Evolutionary conservation across 2,797 vertebrate genomes (phyloP).

Genomic region (Cossypha niveicapilla): DNA sequence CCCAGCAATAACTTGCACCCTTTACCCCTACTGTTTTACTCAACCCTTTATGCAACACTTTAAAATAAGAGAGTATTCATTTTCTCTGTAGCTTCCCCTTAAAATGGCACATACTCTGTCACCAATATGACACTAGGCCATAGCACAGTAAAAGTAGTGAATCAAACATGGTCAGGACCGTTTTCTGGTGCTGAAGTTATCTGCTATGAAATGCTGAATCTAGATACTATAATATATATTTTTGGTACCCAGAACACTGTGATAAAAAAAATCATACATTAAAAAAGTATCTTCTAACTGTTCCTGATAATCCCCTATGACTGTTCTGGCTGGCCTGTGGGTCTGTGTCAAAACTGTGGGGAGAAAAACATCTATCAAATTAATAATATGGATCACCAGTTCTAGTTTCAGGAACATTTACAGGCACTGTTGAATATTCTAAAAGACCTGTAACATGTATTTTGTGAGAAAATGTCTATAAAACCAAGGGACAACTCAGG

Average conservation of each 20-base stretch:
- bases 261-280: neutral
- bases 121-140: neutral
- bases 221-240: neutral
- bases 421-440: neutral
- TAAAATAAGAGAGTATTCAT: rapidly evolving
- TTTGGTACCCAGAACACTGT: neutral
- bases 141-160: neutral
- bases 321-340: neutral
- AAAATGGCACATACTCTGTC: neutral
- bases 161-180: neutral
- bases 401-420: neutral
- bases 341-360: neutral
- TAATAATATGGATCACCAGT: neutral
- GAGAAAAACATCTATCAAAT: neutral
- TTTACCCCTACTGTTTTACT: neutral
- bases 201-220: neutral
- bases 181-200: neutral
- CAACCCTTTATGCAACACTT: neutral
- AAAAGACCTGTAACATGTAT: neutral
- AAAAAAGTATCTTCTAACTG: neutral
- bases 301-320: neutral
- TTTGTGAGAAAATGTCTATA: neutral
- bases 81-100: neutral
- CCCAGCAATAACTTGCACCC: neutral
- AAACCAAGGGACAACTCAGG: neutral